Conservation (phyloP, 2,888 invertebrate species). For the Drosophila percnosoma region DNA sequence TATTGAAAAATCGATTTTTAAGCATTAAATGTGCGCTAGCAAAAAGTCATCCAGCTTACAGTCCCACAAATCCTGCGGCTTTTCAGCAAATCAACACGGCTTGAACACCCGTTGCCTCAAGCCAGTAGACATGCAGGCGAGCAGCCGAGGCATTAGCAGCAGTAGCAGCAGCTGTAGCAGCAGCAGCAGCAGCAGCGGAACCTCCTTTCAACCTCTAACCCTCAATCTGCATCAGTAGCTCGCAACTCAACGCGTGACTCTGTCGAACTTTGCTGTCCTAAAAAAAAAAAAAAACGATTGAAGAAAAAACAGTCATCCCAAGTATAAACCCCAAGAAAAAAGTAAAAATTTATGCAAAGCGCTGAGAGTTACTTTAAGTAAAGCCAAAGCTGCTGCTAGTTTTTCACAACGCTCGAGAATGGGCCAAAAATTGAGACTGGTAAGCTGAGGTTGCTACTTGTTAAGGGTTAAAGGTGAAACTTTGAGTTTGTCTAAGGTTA, state of each 20-base stretch:
- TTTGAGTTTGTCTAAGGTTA: constrained; percentile 64
- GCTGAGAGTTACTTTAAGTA: constrained; percentile 75
- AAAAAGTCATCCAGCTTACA: constrained; percentile 62
- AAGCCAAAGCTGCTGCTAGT: constrained; percentile 65
- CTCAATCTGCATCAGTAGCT: constrained; percentile 34
- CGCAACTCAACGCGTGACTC: constrained; percentile 71
- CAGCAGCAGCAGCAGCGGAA: constrained; percentile 4
- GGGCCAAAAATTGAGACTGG: constrained; percentile 60
- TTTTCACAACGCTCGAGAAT: constrained; percentile 38
- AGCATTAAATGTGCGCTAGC: constrained; percentile 66
- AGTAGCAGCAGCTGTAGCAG: background rate
- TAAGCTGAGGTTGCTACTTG: constrained; percentile 65
- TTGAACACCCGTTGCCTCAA: constrained; percentile 50
- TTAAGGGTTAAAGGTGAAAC: constrained; percentile 65
- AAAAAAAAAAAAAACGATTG: background rate
- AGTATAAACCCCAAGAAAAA: constrained; percentile 29
- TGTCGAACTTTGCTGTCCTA: constrained; percentile 69
- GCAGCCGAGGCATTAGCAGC: background rate
- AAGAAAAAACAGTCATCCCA: background rate
- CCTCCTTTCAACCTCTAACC: constrained; percentile 9
- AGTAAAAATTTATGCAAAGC: constrained; percentile 76
- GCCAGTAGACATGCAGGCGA: background rate
- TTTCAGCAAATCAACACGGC: constrained; percentile 78
- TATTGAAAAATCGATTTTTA: constrained; percentile 78
- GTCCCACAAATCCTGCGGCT: constrained; percentile 76